A percentile compares a stretch with the other conserved stretches of the same genome.
phyloP scores from a whole-genome alignment of 2,797 vertebrate genomes.

The Florisuga fusca region DNA sequence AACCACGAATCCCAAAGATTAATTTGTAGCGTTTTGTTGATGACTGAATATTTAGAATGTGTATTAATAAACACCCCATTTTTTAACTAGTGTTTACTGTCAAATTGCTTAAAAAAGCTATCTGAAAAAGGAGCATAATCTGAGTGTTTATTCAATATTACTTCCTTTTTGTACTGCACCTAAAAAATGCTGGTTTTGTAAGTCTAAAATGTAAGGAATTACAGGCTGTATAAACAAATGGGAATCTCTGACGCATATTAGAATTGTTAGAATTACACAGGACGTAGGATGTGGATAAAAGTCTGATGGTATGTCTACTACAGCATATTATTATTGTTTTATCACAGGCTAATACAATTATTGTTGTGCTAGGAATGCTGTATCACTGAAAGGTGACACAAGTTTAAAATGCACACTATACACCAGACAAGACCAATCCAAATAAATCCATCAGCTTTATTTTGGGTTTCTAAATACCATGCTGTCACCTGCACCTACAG shows the following conservation, averaged over 20 bases:
- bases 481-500: background rate
- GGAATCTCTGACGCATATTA: background rate
- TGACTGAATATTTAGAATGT: background rate
- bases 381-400: background rate
- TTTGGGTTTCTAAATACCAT: constrained; percentile 14
- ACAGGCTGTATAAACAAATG: constrained; percentile 19
- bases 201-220: constrained; percentile 47
- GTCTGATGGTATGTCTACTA: background rate
- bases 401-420: background rate
- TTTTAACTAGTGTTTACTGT: constrained; percentile 26
- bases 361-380: background rate
- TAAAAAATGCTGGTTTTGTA: constrained; percentile 61
- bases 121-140: constrained; percentile 41
- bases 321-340: background rate
- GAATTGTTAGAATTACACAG: background rate
- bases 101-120: constrained; percentile 67
- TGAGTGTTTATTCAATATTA: constrained; percentile 48
- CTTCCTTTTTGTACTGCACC: constrained; percentile 30
- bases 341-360: background rate
- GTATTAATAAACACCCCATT: background rate
- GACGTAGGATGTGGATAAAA: background rate
- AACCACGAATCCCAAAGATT: background rate
- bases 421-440: background rate
- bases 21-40: constrained; percentile 12
- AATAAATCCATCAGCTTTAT: background rate